phyloP scores from a whole-genome alignment of 2,113 vertebrate genomes.

The Danionella cerebrum region DNA sequence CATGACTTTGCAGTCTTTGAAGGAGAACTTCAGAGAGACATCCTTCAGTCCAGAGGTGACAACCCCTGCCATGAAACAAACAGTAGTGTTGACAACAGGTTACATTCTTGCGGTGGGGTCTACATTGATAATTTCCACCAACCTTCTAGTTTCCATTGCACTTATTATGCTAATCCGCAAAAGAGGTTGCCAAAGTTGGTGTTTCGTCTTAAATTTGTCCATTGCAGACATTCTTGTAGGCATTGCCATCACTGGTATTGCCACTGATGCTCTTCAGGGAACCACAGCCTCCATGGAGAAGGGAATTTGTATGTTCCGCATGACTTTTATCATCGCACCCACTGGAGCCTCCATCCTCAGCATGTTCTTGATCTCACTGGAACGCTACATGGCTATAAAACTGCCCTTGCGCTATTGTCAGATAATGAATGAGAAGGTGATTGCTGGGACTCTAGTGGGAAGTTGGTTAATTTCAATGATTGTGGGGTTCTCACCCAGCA shows the following conservation, averaged over 20 bases:
- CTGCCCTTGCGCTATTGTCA: conserved; percentile 74
- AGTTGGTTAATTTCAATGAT: conserved; percentile 70
- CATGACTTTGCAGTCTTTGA: background rate
- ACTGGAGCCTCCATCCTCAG: conserved; percentile 79
- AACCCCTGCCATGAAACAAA: conserved; percentile 3
- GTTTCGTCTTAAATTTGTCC: conserved; percentile 80
- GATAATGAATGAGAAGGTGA: conserved; percentile 57
- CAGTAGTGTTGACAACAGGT: conserved; percentile 50
- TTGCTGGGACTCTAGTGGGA: conserved; percentile 46
- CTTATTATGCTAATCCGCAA: conserved; percentile 70
- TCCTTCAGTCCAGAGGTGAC: background rate
- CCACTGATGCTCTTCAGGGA: conserved; percentile 62
- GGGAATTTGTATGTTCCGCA: conserved; percentile 69
- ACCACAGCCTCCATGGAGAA: conserved; percentile 45
- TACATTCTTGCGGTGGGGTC: conserved; percentile 66
- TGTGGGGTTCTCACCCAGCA: conserved; percentile 74
- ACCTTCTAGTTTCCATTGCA: conserved; percentile 61
- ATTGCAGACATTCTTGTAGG: conserved; percentile 77
- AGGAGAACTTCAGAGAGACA: background rate
- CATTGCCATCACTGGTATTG: conserved; percentile 69
- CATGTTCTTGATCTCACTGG: conserved; percentile 78
- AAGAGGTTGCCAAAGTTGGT: conserved; percentile 67
- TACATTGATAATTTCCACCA: conserved; percentile 73
- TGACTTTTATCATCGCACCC: conserved; percentile 75
- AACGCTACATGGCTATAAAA: conserved; percentile 84